Evolutionary conservation across 2,113 vertebrate genomes (phyloP).

Genomic region (Antechinus stuartii): DNA sequence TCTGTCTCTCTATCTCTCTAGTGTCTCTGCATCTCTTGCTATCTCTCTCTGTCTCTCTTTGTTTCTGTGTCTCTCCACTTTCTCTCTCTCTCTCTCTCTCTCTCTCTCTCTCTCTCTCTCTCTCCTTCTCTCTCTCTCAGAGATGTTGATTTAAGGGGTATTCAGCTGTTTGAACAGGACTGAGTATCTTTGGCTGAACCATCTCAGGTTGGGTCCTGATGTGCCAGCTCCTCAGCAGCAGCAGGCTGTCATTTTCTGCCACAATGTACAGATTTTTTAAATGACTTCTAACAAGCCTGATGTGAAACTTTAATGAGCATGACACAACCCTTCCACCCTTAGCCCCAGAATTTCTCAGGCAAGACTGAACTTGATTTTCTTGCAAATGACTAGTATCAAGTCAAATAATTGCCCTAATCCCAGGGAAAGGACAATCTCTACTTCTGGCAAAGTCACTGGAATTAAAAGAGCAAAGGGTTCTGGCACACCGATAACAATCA

Average conservation of each 20-base stretch:
- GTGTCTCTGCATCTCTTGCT: too few species aligned
- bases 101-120: too few species aligned
- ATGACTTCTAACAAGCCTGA: neutral
- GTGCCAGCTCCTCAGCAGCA: neutral
- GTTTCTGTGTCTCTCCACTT: too few species aligned
- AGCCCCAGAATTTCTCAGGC: constrained; percentile 55
- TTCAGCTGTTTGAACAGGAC: neutral
- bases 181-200: neutral
- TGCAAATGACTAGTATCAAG: constrained; percentile 52
- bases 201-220: neutral
- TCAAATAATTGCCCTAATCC: constrained; percentile 72
- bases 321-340: neutral
- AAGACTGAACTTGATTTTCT: constrained; percentile 48
- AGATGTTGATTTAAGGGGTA: neutral
- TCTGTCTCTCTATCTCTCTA: too few species aligned
- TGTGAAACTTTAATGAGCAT: neutral
- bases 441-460: constrained; percentile 73
- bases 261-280: neutral
- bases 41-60: too few species aligned
- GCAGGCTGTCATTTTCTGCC: neutral
- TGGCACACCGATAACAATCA: constrained; percentile 46
- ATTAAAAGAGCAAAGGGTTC: constrained; percentile 61
- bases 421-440: constrained; percentile 67
- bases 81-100: too few species aligned
- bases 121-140: neutral